Conservation (phyloP, 2,888 invertebrate genomes). For the Dascillus cervinus region DNA sequence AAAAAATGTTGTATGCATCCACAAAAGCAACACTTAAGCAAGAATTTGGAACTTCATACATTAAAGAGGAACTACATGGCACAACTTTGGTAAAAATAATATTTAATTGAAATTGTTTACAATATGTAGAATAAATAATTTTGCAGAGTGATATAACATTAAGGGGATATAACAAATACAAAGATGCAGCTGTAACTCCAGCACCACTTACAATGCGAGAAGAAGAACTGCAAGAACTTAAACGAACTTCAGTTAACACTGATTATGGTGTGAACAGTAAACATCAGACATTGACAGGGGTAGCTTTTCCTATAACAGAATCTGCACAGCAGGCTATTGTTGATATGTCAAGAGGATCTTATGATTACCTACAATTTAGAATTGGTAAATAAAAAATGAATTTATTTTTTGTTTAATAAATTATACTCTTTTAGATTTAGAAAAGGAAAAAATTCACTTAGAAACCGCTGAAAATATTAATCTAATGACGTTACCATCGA, state of each 20-base stretch:
- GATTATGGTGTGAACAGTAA: slow-evolving; percentile 75
- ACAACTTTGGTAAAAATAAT: slow-evolving; percentile 54
- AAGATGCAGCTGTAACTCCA: slow-evolving; percentile 70
- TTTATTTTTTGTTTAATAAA: not conserved
- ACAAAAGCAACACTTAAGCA: slow-evolving; percentile 95
- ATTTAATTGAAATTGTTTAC: too few relatives aligned
- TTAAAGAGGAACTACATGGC: slow-evolving; percentile 91
- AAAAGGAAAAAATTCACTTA: slow-evolving; percentile 81
- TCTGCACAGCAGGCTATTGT: slow-evolving; percentile 68
- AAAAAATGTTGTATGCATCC: slow-evolving; percentile 97
- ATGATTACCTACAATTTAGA: slow-evolving; percentile 85
- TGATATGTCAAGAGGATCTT: slow-evolving; percentile 63
- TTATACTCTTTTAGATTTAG: slow-evolving; percentile 59
- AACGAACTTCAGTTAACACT: slow-evolving; percentile 59
- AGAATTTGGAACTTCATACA: slow-evolving; percentile 91
- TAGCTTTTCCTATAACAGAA: slow-evolving; percentile 82
- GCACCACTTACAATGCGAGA: slow-evolving; percentile 86
- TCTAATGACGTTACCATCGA: slow-evolving; percentile 60
- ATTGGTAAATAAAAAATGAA: slow-evolving; percentile 51
- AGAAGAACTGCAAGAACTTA: slow-evolving; percentile 74
- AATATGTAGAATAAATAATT: too few relatives aligned
- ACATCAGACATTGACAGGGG: slow-evolving; percentile 85
- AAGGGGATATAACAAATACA: slow-evolving; percentile 73
- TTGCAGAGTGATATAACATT: slow-evolving; percentile 77
- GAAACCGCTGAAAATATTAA: slow-evolving; percentile 64